phyloP scores from a whole-genome alignment of 2,797 vertebrate species.

The Choloepus didactylus region DNA sequence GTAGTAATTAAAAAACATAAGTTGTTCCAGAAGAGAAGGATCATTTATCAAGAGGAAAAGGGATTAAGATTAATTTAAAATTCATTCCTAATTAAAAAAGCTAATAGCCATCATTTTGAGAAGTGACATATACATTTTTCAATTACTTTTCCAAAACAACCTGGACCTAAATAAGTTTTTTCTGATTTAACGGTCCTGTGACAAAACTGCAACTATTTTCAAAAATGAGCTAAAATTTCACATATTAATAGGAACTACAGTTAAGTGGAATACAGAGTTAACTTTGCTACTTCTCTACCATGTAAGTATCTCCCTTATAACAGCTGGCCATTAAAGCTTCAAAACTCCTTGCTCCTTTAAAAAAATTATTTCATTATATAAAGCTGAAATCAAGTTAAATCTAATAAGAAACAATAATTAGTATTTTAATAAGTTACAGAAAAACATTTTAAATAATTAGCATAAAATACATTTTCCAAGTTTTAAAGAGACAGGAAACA shows the following conservation, averaged over 20 bases:
- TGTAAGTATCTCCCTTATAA: background rate
- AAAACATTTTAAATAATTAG: conserved; percentile 26
- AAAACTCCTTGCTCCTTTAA: conserved; percentile 36
- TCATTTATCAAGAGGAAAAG: background rate
- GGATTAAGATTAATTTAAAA: conserved; percentile 38
- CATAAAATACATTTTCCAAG: conserved; percentile 25
- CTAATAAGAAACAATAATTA: conserved; percentile 46
- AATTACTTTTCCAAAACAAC: conserved; percentile 43
- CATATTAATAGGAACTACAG: background rate
- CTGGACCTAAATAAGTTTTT: conserved; percentile 26
- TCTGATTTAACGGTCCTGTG: background rate
- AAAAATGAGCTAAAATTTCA: conserved; percentile 40
- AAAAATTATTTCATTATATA: background rate
- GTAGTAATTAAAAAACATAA: background rate
- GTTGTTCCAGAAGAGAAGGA: conserved; percentile 38
- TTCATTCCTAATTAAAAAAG: conserved; percentile 54
- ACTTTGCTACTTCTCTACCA: conserved; percentile 23
- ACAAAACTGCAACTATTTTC: conserved; percentile 23
- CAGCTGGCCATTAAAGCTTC: background rate
- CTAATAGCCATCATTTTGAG: conserved; percentile 41
- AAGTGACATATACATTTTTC: conserved; percentile 13
- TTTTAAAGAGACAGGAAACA: conserved; percentile 46
- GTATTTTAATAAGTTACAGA: conserved; percentile 42
- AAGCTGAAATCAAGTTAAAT: conserved; percentile 48
- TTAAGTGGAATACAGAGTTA: background rate